These are phyloP conservation scores for Pelobates fuscus DNA, from an alignment of 2,113 vertebrate species.

Conservation along the genomic window DNA sequence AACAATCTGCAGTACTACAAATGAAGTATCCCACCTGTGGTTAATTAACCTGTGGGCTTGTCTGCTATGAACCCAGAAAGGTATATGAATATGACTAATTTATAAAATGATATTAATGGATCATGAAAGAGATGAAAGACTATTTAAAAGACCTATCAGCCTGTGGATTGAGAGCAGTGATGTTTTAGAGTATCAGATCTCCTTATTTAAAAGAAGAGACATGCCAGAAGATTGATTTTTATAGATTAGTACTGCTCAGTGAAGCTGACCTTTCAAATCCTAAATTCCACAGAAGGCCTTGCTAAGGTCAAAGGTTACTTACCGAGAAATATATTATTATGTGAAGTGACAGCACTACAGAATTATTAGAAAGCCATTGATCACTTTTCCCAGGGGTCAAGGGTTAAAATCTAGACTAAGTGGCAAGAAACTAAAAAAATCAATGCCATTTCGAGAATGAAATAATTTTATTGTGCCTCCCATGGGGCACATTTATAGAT, in stretches of 20 bases:
- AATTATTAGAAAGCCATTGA: constrained; percentile 38
- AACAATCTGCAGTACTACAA: constrained; percentile 36
- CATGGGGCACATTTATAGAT: constrained; percentile 22
- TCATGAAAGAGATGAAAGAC: constrained; percentile 44
- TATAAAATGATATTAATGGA: constrained; percentile 34
- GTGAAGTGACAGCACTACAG: constrained; percentile 14
- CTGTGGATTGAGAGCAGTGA: constrained; percentile 14
- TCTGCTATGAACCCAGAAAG: constrained; percentile 44
- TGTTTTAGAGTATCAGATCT: constrained; percentile 1
- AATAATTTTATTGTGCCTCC: constrained; percentile 29
- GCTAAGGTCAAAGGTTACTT: background rate
- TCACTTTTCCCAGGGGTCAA: constrained; percentile 20
- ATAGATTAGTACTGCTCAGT: background rate
- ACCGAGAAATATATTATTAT: constrained; percentile 4
- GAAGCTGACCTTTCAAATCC: background rate
- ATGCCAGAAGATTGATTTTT: background rate
- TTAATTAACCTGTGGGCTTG: constrained; percentile 55
- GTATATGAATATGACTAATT: constrained; percentile 13
- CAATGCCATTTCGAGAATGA: constrained; percentile 48
- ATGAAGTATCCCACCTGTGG: constrained; percentile 4
- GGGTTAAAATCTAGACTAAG: constrained; percentile 40
- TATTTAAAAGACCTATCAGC: constrained; percentile 35
- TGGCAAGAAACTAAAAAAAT: constrained; percentile 33
- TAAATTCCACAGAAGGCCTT: background rate
- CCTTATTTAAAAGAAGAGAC: background rate